Base-by-base conservation (phyloP, 2,113 vertebrate genomes). In the Clarias gariepinus region DNA sequence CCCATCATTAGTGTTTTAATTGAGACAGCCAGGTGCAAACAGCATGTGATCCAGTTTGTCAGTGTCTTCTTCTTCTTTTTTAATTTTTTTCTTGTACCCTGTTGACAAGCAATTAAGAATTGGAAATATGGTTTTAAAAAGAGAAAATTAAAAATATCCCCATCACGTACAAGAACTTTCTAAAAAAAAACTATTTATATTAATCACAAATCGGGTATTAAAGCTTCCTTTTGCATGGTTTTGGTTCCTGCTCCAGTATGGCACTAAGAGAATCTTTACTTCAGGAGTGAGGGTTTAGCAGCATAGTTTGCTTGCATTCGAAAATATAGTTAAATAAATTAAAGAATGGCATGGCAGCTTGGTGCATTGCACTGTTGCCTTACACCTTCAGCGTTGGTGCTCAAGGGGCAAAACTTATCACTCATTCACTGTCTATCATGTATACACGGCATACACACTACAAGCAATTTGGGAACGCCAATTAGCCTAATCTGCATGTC, bases 1-100 rank as follows among this genome's bases (percentile, higher is more conserved):
- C 92, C 91, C 91, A 91, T 94, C 94, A 93, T 92, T 90, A 88
- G 85, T 83, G 89, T 90, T 92, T 94, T 94, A 94, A 95, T 95
- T 94, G 92, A 91, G 91, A 85, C 87, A 81, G 90, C 92, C 94
- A 95, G 94, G 94, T 95, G 94, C 92, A 94, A 93, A 94, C 93
- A 92, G 92, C 92, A 89, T 92, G 94, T 92, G 93, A 94, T 94
- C 93, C 89, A 94, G 92, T 95, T 93, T 94, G 92, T 94, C 93
- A 93, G 89, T 86, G 74, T 52, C 90, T 81, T 86, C 86, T 88
- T 92, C 93, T 92, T 93, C 2, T n/a, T 93, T 94, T 92, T 91
- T 90, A 94, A 92, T 94, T n/a, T n/a, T n/a, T n/a, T n/a, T n/a
- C n/a, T n/a, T 94, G 86, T 5, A 89, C 92, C 91, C 91, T 84